Evolutionary conservation across 64 coral and sea anemone species (phyloP), one percentile per base, ranked within the genome.

Genomic region (Montipora cactus): DNA sequence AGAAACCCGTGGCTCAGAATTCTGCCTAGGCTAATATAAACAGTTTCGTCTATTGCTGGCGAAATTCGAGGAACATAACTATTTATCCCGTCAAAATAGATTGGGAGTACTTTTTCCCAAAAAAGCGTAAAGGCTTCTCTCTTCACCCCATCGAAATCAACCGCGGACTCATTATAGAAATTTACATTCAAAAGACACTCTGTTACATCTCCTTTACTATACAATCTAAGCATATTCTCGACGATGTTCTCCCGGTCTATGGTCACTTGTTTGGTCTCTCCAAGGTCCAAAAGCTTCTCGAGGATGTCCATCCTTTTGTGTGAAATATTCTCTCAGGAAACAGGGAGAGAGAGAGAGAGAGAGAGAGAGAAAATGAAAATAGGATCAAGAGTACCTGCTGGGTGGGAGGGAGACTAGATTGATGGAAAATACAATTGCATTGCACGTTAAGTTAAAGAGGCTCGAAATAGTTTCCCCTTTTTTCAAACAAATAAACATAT

Each of bases 101-200:
- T 19, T 9, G 19, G 4, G 7, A 59, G 21, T 44, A 79, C 79
- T 47, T 80, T 47, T 20, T 79, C 64, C 89, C 89, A 91, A 69
- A 90, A 90, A 59, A 90, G 76, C n/a, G 88, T 79, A 14, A 79
- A 90, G 44, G 66, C 59, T 79, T 91, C 89, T 69, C 77, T 25
- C 49, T 81, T 91, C n/a, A 91, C 20, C 3, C 89, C 59, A 50
- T 81, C 77, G 1, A 81, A 18, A 59, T 91, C 89, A 48, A 80
- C 7, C 1, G 77, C 89, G 19, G 68, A 8, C 47, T 91, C 62
- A 49, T 66, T 47, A 52, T 52, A 22, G 21, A 81, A 68, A 77
- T 49, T 77, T 18, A 89, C 74, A 44, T 89, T 76, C 13, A 89
- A 52, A 78, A 89, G 59, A 50, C 50, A 59, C 22, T 62, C 46